Conservation (phyloP, 2,113 vertebrate species). For the mouse (Mus musculus) region DNA sequence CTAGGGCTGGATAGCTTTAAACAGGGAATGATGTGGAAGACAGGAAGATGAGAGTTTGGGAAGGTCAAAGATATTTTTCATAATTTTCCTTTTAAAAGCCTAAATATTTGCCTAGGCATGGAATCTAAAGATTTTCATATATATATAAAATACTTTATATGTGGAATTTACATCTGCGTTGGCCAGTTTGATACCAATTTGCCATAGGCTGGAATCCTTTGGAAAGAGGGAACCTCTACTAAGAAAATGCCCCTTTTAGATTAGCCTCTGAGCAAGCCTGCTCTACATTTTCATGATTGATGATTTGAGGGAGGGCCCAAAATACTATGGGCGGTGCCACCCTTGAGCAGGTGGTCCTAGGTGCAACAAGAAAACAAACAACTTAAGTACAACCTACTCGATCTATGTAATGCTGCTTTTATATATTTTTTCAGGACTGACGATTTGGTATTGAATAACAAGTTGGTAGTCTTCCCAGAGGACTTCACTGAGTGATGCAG, state of each 20-base stretch:
- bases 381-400: too few relatives aligned
- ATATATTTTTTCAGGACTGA: neutral
- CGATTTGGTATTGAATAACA: neutral
- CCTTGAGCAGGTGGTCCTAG: too few relatives aligned
- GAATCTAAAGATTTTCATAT: neutral
- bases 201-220: too few relatives aligned
- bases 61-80: neutral
- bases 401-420: neutral
- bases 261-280: too few relatives aligned
- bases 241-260: too few relatives aligned
- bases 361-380: too few relatives aligned
- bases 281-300: too few relatives aligned
- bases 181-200: neutral
- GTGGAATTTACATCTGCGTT: neutral
- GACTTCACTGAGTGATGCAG: neutral
- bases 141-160: neutral
- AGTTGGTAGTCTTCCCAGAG: neutral
- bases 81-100: neutral
- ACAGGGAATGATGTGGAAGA: neutral
- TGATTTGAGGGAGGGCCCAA: too few relatives aligned
- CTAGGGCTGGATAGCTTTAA: neutral
- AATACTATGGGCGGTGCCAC: too few relatives aligned
- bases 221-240: too few relatives aligned
- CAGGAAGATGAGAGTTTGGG: neutral
- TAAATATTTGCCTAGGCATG: neutral